Conservation (phyloP, 2,113 vertebrate genomes). For the Acrocephalus kingi region DNA sequence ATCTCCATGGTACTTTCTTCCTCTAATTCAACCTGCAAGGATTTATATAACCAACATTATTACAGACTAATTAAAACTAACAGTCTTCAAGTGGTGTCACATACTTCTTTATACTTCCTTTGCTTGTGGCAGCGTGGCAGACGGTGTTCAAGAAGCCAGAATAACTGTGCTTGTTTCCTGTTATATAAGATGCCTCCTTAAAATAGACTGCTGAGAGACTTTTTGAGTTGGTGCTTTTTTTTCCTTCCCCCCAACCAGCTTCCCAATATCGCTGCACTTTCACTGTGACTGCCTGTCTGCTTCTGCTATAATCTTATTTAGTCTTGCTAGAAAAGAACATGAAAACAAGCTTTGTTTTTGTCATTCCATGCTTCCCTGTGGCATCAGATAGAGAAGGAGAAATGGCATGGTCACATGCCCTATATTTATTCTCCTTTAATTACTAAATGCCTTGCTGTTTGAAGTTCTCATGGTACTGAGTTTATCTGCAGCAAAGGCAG, state of each 20-base stretch:
- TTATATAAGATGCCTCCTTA: constrained; percentile 36
- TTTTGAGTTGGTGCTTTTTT: background rate
- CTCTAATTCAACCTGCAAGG: background rate
- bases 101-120: constrained; percentile 17
- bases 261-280: background rate
- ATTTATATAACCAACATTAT: constrained; percentile 33
- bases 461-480: background rate
- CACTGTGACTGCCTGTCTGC: background rate
- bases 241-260: background rate
- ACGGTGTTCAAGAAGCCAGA: constrained; percentile 40
- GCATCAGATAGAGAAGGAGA: background rate
- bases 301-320: background rate
- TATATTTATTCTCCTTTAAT: background rate
- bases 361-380: background rate
- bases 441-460: background rate
- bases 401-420: background rate
- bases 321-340: background rate
- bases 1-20: background rate
- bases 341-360: background rate
- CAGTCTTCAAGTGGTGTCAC: constrained; percentile 26
- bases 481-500: background rate
- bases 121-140: constrained; percentile 24
- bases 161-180: constrained; percentile 35
- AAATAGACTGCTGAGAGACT: constrained; percentile 31
- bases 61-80: constrained; percentile 55